These are phyloP conservation scores for Gastrophryne carolinensis DNA, from an alignment of 2,797 vertebrate species.

Conservation along the genomic window DNA sequence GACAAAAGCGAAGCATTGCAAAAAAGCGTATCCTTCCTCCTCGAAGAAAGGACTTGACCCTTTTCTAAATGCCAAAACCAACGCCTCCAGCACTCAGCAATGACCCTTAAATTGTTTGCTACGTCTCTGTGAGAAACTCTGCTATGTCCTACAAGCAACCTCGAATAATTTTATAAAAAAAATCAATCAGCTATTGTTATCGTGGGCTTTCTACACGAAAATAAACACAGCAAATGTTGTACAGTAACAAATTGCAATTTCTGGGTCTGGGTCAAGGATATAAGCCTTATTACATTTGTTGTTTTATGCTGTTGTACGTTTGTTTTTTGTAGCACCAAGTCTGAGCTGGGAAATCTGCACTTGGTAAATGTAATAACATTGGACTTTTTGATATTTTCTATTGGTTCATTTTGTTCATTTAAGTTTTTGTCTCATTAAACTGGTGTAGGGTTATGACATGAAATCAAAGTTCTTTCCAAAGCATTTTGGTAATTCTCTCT, in stretches of 20 bases:
- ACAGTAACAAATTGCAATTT: constrained; percentile 50
- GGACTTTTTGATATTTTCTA: too few relatives aligned
- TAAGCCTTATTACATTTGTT: background rate
- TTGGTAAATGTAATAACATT: too few relatives aligned
- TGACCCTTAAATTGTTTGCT: constrained; percentile 70
- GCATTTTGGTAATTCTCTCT: too few relatives aligned
- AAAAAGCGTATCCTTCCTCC: constrained; percentile 58
- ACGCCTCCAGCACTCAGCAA: constrained; percentile 59
- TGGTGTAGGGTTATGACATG: too few relatives aligned
- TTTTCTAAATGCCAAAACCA: constrained; percentile 63
- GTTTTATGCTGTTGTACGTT: background rate
- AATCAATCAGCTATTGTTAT: constrained; percentile 71
- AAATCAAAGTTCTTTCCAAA: too few relatives aligned
- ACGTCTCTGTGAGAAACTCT: constrained; percentile 67
- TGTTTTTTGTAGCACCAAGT: background rate
- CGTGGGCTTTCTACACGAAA: constrained; percentile 68
- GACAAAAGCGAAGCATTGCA: constrained; percentile 44
- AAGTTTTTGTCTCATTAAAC: too few relatives aligned
- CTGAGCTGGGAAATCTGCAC: too few relatives aligned
- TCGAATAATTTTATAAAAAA: constrained; percentile 70
- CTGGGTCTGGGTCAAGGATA: background rate
- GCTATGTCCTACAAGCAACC: constrained; percentile 66
- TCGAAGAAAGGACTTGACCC: constrained; percentile 61
- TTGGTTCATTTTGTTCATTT: too few relatives aligned
- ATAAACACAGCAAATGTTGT: constrained; percentile 67